Evolutionary conservation across 2,888 invertebrate species (phyloP).

Genomic region (Trachelus stipa): DNA sequence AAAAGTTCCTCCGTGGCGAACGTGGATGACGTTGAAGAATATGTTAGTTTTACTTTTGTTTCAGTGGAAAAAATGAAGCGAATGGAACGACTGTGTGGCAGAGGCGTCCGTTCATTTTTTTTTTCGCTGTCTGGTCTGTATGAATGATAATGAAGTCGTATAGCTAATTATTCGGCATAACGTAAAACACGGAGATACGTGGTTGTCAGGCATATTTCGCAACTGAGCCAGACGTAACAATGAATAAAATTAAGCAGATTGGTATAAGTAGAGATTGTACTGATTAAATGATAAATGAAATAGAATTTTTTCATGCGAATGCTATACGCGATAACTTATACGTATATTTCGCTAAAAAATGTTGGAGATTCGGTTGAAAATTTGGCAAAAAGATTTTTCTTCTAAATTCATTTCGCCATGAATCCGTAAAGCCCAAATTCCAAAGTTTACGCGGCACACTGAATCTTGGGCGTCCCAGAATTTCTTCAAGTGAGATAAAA

Average conservation of each 20-base stretch:
- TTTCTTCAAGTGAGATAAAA: neutral
- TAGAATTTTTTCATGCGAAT: too few species aligned
- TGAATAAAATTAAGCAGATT: neutral
- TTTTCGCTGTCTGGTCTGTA: neutral
- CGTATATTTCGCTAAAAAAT: neutral
- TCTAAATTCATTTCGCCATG: neutral
- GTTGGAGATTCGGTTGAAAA: neutral
- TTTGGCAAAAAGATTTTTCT: neutral
- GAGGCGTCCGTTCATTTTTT: neutral
- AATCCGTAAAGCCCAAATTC: neutral
- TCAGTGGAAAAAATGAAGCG: neutral
- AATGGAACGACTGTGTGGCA: neutral
- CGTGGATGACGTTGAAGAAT: constrained; percentile 7
- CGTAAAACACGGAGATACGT: neutral
- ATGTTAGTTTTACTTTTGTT: neutral
- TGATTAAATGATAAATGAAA: too few species aligned
- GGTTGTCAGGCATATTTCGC: neutral
- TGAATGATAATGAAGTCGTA: neutral
- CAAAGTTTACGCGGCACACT: neutral
- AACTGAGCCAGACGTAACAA: neutral
- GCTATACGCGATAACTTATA: neutral
- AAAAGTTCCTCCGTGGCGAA: neutral
- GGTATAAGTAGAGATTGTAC: too few species aligned
- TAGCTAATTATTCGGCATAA: neutral
- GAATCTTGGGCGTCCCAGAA: neutral